Evolutionary conservation across 2,797 vertebrate species (phyloP).

Genomic region (Xenops minutus): DNA sequence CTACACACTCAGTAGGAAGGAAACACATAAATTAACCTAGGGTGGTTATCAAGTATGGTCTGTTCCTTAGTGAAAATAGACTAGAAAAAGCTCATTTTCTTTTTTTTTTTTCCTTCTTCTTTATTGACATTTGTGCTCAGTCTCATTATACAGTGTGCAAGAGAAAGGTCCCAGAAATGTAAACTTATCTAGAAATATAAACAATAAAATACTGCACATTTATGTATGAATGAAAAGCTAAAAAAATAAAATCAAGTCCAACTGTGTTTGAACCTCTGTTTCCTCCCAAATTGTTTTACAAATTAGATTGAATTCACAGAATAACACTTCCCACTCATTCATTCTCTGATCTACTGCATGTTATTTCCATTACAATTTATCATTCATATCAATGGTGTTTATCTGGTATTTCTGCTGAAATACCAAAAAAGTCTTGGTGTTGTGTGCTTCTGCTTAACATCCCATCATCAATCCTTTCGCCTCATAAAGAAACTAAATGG

Average conservation of each 20-base stretch:
- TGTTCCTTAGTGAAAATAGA: neutral
- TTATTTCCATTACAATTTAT: neutral
- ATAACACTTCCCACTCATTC: neutral
- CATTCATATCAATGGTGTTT: neutral
- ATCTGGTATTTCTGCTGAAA: neutral
- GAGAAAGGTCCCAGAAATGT: neutral
- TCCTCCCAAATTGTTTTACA: neutral
- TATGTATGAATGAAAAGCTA: neutral
- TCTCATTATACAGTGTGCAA: neutral
- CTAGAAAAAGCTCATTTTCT: neutral
- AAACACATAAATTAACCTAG: neutral
- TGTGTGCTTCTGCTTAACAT: neutral
- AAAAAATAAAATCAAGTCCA: neutral
- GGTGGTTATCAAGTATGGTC: fast-evolving
- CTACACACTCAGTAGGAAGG: neutral
- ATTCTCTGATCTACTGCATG: neutral
- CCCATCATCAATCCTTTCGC: neutral
- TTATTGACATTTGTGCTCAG: neutral
- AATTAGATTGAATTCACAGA: neutral
- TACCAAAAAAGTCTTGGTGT: neutral
- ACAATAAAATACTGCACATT: neutral
- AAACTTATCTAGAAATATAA: neutral
- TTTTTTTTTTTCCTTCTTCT: neutral
- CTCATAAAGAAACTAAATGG: neutral
- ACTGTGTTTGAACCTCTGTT: neutral